Evolutionary conservation across 1,140 invertebrate genomes (phyloP).

Genomic region (Aporrectodea caliginosa): DNA sequence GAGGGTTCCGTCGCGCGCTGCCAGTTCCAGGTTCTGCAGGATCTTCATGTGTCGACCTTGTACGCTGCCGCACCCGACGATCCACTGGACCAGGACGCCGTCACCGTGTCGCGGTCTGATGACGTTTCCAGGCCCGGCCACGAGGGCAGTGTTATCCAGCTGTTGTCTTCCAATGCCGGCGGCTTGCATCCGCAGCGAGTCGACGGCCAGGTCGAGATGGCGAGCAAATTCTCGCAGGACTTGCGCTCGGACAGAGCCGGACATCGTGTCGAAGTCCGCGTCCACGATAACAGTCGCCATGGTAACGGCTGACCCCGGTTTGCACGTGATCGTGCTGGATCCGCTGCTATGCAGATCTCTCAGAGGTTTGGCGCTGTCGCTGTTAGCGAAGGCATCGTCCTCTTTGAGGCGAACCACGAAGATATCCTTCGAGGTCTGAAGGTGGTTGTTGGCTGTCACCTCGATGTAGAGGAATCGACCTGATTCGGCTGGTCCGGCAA

Average conservation of each 20-base stretch:
- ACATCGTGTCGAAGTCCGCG: conserved; percentile 1
- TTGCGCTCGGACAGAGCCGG: background rate
- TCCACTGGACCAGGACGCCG: conserved; percentile 14
- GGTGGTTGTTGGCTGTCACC: background rate
- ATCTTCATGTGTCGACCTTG: conserved; percentile 20
- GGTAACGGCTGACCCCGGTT: conserved; percentile 21
- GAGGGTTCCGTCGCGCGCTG: conserved; percentile 6
- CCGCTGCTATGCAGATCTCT: background rate
- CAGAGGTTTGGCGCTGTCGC: background rate
- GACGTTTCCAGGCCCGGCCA: background rate
- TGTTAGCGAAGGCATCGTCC: background rate
- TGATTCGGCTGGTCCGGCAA: background rate
- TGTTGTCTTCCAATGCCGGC: no score
- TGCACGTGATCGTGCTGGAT: conserved; percentile 13
- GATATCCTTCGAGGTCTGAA: background rate
- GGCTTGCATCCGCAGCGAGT: background rate
- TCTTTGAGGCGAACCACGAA: background rate
- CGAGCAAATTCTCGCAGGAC: background rate
- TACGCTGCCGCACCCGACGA: conserved; percentile 27
- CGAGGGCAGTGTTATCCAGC: background rate
- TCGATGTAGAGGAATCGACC: background rate
- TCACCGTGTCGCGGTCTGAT: background rate
- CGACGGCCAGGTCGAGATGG: background rate
- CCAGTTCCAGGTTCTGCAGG: background rate
- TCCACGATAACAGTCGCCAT: conserved; percentile 27